Base-by-base conservation (phyloP, 2,797 vertebrate genomes). In the Cygnus olor region DNA sequence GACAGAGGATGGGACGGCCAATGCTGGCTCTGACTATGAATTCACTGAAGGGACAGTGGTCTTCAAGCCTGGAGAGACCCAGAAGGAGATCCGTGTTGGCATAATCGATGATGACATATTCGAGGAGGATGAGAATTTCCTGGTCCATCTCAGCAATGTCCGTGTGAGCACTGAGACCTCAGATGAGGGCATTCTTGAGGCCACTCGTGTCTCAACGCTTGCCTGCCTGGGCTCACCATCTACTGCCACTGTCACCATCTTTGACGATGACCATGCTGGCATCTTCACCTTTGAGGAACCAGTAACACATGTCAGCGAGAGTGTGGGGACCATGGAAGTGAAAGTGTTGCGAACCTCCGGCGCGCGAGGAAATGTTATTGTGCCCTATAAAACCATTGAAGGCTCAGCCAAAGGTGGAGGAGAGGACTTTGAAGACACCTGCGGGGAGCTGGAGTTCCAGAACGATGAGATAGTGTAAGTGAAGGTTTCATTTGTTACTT, bases 381-480 rank as follows among this genome's bases (percentile, higher is more conserved):
- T 99, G 72, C 99, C 99, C 3, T 99, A 99, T 95, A 99, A 98
- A 96, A 99, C 99, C 85, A 90, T 97, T 1, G 98, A 99, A 96
- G 99, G 99, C 42, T 98, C 99, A 0, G 99, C 99, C 22, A 98
- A 98, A 98, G 99, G 99, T 7, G 99, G 99, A 16, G 99, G 99
- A 7, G 98, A 99, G 92, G 99, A 99, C 97, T 99, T 99, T 30
- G 99, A 99, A 90, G 99, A 99, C 95, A 99, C 99, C 3, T 98
- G 98, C 0, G 99, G 99, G 71, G 98, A 99, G 87, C 98, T 99
- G 83, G 99, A 99, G 96, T 99, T 99, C 97, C 98, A 99, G 95
- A 99, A 99, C 0, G 99, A 99, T 27, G 99, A 99, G 94, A 99
- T 99, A 96, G 97, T 98, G 99, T 99, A 98, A 99, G 99, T 99